These are phyloP conservation scores for Sturnira hondurensis DNA, from an alignment of 2,113 vertebrate genomes.

Conservation along the genomic window DNA sequence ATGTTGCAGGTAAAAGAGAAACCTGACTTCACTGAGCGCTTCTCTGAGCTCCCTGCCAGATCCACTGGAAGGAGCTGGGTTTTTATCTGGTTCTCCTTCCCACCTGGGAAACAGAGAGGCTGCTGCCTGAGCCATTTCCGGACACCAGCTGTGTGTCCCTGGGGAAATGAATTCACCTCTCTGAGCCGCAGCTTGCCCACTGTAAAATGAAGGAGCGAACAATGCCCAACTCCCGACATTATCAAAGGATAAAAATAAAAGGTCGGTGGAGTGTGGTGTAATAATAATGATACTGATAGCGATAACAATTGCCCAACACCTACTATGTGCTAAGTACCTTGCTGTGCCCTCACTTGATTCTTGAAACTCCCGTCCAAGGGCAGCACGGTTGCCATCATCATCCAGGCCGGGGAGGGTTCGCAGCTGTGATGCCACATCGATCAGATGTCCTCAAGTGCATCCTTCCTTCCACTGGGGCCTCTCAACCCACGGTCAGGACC, in stretches of 20 bases:
- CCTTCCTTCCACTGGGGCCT: not conserved
- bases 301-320: not conserved
- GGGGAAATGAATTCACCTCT: not conserved
- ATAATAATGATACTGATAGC: not conserved
- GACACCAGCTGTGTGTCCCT: not conserved
- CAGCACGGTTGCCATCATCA: accelerated
- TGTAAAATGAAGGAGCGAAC: not conserved
- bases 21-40: not conserved
- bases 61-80: not conserved
- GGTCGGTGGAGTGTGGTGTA: not conserved
- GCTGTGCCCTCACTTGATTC: not conserved
- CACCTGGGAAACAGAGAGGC: not conserved
- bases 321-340: not conserved
- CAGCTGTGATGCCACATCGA: not conserved
- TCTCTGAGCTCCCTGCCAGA: not conserved
- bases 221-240: not conserved
- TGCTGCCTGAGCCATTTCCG: not conserved
- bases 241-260: not conserved
- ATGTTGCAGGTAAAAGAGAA: not conserved
- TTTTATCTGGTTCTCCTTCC: not conserved
- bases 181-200: not conserved
- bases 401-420: not conserved
- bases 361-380: accelerated
- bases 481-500: not conserved
- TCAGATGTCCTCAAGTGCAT: too few species aligned